phyloP scores from a whole-genome alignment of 2,113 vertebrate genomes.

The Pteruthius melanotis region DNA sequence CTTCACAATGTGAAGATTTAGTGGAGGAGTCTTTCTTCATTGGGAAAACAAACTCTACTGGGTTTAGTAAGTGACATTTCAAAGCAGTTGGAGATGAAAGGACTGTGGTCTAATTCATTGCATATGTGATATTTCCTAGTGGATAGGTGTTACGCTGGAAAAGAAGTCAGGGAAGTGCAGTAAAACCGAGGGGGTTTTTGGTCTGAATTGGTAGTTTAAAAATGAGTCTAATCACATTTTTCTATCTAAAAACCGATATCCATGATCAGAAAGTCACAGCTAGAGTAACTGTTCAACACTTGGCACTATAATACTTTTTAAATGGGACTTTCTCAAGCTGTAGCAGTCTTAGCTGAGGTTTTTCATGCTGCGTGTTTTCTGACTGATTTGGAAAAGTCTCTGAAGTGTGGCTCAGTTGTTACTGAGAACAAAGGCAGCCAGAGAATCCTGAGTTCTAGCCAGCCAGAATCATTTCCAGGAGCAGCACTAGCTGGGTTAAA shows the following conservation, averaged over 20 bases:
- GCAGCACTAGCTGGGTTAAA: conserved; percentile 14
- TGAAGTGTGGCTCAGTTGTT: conserved; percentile 34
- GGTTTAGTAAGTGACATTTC: conserved; percentile 18
- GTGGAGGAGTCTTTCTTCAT: background rate
- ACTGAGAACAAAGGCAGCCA: conserved; percentile 39
- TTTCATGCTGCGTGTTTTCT: background rate
- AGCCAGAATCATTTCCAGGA: background rate
- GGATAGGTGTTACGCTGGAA: background rate
- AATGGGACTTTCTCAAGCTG: background rate
- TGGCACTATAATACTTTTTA: background rate
- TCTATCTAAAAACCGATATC: background rate
- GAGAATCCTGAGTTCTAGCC: background rate
- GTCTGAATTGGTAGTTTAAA: background rate
- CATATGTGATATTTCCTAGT: conserved; percentile 48
- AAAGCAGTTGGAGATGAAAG: conserved; percentile 54
- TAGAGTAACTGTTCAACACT: background rate
- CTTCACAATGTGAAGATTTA: background rate
- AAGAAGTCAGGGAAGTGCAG: background rate
- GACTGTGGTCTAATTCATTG: conserved; percentile 26
- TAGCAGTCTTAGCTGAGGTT: background rate
- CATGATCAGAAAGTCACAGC: background rate
- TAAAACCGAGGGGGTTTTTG: background rate
- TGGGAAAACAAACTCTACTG: conserved; percentile 15
- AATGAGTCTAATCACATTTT: background rate
- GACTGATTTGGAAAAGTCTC: background rate